These are phyloP conservation scores for Ceratosolen fusciceps DNA, from an alignment of 1,140 invertebrate species.

Conservation along the genomic window DNA sequence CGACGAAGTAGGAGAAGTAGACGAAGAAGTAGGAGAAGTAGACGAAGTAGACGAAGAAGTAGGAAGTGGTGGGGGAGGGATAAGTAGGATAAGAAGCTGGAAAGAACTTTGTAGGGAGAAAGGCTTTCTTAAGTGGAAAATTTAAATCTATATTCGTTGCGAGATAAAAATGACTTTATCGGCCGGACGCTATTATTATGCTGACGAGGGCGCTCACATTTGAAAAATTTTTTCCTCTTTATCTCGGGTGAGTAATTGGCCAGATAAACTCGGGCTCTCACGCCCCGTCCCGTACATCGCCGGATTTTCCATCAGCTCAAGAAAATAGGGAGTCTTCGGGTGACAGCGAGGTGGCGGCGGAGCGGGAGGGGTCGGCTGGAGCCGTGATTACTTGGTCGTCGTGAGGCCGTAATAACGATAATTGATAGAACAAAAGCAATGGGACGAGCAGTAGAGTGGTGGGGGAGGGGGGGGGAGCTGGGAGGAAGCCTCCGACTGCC, in stretches of 20 bases:
- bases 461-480: too few relatives aligned
- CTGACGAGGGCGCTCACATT: too few relatives aligned
- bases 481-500: background rate
- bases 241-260: background rate
- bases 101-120: background rate
- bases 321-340: too few relatives aligned
- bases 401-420: background rate
- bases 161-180: background rate
- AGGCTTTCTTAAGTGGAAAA: background rate
- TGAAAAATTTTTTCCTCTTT: background rate
- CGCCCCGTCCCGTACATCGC: background rate
- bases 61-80: too few relatives aligned
- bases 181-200: too few relatives aligned
- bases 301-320: background rate
- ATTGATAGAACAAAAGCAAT: slow-evolving; percentile 7
- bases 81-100: background rate
- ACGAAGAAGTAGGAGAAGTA: too few relatives aligned
- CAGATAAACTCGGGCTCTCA: background rate
- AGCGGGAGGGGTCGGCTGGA: background rate
- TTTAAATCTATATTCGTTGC: background rate
- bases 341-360: too few relatives aligned
- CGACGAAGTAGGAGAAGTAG: too few relatives aligned
- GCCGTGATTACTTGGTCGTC: background rate
- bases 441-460: too few relatives aligned
- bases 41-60: too few relatives aligned